Percentiles rank a stretch among this genome's conserved stretches.
Evolutionary conservation across 2,797 vertebrate species (phyloP).

Genomic region (Pipistrellus kuhlii): DNA sequence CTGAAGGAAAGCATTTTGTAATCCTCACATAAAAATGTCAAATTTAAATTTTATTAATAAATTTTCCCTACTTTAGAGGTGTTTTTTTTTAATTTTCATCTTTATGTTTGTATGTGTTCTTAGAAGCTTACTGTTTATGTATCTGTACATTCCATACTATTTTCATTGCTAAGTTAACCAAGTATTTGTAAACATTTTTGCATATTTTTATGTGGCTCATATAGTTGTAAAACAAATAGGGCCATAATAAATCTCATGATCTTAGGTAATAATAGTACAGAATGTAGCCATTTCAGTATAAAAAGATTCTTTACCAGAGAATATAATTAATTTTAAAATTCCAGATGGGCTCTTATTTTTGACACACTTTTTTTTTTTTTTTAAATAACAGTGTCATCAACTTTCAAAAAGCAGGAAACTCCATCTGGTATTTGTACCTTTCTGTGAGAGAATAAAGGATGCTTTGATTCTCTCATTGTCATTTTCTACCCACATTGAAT

Average conservation of each 20-base stretch:
- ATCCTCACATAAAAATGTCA: not conserved
- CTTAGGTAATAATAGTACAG: not conserved
- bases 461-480: not conserved
- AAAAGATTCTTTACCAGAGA: conserved; percentile 60
- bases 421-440: conserved; percentile 59
- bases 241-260: not conserved
- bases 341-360: conserved; percentile 72
- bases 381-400: conserved; percentile 58
- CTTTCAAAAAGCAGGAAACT: conserved; percentile 62
- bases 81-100: not conserved
- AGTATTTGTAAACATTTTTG: conserved; percentile 50
- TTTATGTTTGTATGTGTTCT: not conserved
- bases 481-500: not conserved
- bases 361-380: not conserved
- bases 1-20: not conserved
- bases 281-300: conserved; percentile 15
- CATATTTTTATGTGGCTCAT: not conserved
- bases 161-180: conserved; percentile 36
- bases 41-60: not conserved
- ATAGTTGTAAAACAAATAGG: conserved; percentile 5
- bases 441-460: conserved; percentile 4
- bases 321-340: conserved; percentile 74
- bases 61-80: not conserved
- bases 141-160: not conserved
- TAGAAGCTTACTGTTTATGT: not conserved